Evolutionary conservation across 2,888 invertebrate genomes (phyloP).

Genomic region (Coleophora deauratella): DNA sequence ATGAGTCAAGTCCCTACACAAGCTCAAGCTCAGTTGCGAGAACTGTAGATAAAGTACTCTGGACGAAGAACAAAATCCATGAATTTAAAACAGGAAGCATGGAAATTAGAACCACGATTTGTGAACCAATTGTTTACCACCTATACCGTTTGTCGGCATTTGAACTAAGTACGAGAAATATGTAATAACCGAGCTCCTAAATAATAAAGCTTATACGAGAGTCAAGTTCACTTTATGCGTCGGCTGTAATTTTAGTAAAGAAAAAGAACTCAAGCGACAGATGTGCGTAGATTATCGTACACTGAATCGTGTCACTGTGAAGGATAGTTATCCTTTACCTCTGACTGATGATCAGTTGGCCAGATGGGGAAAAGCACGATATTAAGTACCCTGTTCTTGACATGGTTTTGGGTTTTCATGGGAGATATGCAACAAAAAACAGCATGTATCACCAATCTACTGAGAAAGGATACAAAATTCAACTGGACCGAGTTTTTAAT

Average conservation of each 20-base stretch:
- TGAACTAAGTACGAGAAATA: background rate
- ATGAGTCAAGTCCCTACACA: too few relatives aligned
- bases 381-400: background rate
- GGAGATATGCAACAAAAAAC: background rate
- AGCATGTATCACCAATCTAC: background rate
- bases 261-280: background rate
- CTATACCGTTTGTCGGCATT: background rate
- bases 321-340: background rate
- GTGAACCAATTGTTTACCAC: background rate
- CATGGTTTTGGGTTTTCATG: background rate
- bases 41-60: too few relatives aligned
- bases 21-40: too few relatives aligned
- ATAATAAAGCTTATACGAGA: background rate
- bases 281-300: background rate
- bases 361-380: background rate
- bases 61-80: too few relatives aligned
- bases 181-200: background rate
- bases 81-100: background rate
- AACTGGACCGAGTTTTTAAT: background rate
- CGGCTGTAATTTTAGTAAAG: background rate
- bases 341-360: background rate
- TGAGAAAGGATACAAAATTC: background rate
- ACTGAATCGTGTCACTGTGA: background rate
- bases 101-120: background rate
- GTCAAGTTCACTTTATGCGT: background rate